These are phyloP conservation scores for Antitype chi DNA, from an alignment of 2,888 invertebrate species.

Conservation along the genomic window DNA sequence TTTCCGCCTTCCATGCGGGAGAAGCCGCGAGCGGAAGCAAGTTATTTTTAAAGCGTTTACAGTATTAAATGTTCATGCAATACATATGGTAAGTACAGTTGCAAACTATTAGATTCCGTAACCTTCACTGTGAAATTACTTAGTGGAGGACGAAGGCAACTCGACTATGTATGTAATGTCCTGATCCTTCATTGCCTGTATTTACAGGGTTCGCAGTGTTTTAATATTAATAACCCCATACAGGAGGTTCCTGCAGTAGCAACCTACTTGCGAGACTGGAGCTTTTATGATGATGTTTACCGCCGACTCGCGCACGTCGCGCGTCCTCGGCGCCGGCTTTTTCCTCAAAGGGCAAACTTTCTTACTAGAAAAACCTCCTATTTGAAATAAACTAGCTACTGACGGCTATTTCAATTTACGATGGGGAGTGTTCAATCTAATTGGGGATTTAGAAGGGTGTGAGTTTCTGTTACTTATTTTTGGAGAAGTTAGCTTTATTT, in stretches of 20 bases:
- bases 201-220: conserved; percentile 81
- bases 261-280: conserved; percentile 74
- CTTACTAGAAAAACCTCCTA: conserved; percentile 61
- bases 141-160: conserved; percentile 71
- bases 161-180: conserved; percentile 73
- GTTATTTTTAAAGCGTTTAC: conserved; percentile 3
- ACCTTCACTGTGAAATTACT: conserved; percentile 41
- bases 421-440: conserved; percentile 45
- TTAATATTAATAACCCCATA: conserved; percentile 88
- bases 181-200: conserved; percentile 77
- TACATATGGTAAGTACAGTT: conserved; percentile 3
- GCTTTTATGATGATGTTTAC: conserved; percentile 88
- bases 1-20: too few relatives aligned
- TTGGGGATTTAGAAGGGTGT: conserved; percentile 50
- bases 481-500: conserved; percentile 32
- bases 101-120: conserved; percentile 11
- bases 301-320: conserved; percentile 73
- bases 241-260: conserved; percentile 80
- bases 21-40: too few relatives aligned
- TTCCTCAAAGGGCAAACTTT: conserved; percentile 77
- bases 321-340: conserved; percentile 68
- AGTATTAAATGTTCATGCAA: neutral
- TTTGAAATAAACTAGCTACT: conserved; percentile 62
- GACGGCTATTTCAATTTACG: conserved; percentile 56
- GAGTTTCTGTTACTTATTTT: conserved; percentile 39